phyloP scores from a whole-genome alignment of 2,113 vertebrate genomes.

The Protomyctophum bolini region DNA sequence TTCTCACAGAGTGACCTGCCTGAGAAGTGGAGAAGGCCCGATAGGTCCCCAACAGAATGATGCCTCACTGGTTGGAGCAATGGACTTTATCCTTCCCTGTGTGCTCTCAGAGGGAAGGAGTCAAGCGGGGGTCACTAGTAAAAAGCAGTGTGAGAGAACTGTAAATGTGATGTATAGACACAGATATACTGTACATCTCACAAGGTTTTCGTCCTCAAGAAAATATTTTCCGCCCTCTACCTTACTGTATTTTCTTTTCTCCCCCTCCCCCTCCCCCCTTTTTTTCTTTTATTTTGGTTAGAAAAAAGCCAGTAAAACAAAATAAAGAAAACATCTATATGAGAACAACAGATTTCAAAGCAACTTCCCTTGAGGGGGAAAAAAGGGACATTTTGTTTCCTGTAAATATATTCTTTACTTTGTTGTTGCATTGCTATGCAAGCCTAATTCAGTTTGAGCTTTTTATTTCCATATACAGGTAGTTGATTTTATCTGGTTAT shows the following conservation, averaged over 20 bases:
- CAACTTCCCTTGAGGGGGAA: constrained; percentile 73
- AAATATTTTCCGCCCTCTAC: constrained; percentile 89
- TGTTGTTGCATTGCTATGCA: constrained; percentile 99
- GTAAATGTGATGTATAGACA: constrained; percentile 99
- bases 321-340: constrained; percentile 61
- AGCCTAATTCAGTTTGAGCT: constrained; percentile 90
- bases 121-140: constrained; percentile 28
- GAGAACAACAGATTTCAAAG: constrained; percentile 59
- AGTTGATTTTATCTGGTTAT: constrained; percentile 91
- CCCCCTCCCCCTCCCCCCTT: no score
- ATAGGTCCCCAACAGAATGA: constrained; percentile 83
- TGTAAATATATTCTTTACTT: constrained; percentile 94
- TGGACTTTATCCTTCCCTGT: constrained; percentile 90
- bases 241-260: constrained; percentile 76
- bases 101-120: constrained; percentile 80
- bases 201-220: constrained; percentile 88
- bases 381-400: constrained; percentile 83
- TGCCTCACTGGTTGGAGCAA: constrained; percentile 83
- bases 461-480: constrained; percentile 80
- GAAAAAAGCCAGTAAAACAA: constrained; percentile 71
- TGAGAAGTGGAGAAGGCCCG: constrained; percentile 79
- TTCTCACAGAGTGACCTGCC: constrained; percentile 87
- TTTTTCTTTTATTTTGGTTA: constrained; percentile 57
- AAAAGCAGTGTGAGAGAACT: constrained; percentile 78
- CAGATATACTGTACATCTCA: constrained; percentile 92